Conservation (phyloP, 23 tunicate species). For the Corella eumyota region DNA sequence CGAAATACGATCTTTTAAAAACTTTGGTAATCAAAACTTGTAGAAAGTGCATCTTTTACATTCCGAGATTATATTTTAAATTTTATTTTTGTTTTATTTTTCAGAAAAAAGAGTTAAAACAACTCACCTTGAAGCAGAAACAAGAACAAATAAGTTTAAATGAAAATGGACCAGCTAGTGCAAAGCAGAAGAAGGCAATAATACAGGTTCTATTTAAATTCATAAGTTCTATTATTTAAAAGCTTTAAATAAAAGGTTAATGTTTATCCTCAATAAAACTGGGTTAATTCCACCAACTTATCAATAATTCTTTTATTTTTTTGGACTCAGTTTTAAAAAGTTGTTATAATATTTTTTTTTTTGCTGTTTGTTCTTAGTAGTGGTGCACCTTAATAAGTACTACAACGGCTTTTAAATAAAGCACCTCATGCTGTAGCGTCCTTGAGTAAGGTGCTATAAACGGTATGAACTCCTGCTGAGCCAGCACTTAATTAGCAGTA, state of each 20-base stretch:
- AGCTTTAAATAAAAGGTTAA: background rate
- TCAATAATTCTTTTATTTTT: too few species aligned
- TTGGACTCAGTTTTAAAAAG: too few species aligned
- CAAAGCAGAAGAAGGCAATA: conserved; percentile 59
- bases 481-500: too few species aligned
- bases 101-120: conserved; percentile 48
- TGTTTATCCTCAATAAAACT: background rate
- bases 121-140: conserved; percentile 41
- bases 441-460: too few species aligned
- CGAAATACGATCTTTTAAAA: conserved; percentile 28
- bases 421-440: too few species aligned
- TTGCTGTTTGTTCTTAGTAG: too few species aligned
- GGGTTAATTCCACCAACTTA: too few species aligned
- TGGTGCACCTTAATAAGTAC: too few species aligned
- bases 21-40: conserved; percentile 48
- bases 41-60: too few species aligned
- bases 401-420: too few species aligned
- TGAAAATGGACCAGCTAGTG: conserved; percentile 41
- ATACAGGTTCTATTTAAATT: conserved; percentile 15
- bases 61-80: background rate
- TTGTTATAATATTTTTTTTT: too few species aligned
- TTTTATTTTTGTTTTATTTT: background rate
- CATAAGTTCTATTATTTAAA: background rate
- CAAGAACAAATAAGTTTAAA: conserved; percentile 43
- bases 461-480: too few species aligned